Conservation (phyloP, 2,888 invertebrate species). For the Amaurobius ferox region DNA sequence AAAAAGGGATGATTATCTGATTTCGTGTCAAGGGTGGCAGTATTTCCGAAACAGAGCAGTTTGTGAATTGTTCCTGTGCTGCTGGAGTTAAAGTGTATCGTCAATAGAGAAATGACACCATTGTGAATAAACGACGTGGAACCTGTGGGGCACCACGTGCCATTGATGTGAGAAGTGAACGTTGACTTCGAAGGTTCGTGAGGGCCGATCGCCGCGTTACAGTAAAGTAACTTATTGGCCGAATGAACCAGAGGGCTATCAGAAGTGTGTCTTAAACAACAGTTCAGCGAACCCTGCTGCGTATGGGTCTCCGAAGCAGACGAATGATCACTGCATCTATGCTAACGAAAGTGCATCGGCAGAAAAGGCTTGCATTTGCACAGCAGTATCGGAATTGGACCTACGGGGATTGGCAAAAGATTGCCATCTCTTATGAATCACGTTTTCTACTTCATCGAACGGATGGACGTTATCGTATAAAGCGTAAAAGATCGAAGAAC, state of each 20-base stretch:
- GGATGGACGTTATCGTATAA: background rate
- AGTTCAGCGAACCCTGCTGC: background rate
- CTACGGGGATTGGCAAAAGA: background rate
- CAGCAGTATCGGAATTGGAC: background rate
- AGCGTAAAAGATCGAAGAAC: background rate
- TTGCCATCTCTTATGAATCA: background rate
- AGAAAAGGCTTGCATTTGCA: background rate
- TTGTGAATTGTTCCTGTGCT: background rate
- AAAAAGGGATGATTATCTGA: too few species aligned
- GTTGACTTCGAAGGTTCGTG: background rate
- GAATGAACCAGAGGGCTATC: background rate
- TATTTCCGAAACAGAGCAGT: background rate
- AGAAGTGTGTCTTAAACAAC: background rate
- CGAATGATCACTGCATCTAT: background rate
- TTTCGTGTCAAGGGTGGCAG: background rate
- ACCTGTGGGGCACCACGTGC: background rate
- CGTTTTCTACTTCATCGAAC: background rate
- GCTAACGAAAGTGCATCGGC: background rate
- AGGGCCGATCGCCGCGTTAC: background rate
- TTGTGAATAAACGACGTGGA: background rate
- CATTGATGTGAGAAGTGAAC: background rate
- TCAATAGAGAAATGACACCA: background rate
- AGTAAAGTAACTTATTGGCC: background rate
- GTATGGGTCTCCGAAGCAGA: background rate
- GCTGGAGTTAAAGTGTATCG: background rate